Base-by-base conservation (phyloP, 2,888 invertebrate genomes). In the Hoplodrina blanda region DNA sequence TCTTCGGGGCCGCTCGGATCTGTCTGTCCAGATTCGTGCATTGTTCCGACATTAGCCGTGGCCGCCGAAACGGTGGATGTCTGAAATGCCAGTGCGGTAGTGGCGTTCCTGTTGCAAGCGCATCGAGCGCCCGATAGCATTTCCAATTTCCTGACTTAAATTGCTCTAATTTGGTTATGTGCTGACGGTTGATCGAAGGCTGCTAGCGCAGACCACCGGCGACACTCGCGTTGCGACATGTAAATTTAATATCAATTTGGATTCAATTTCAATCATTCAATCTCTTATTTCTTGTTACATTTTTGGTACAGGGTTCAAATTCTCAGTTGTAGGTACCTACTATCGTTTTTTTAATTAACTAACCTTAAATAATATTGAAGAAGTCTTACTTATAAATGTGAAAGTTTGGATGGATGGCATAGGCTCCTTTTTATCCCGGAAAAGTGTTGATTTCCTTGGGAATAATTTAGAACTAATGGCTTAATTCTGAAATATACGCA, bases 111-210 rank as follows among this genome's bases (percentile, higher is more conserved):
- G 91, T 88, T 91, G 92, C 91, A 91, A 87, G 91, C 88, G 92
- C 92, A 92, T 87, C 91, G 92, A 89, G 89, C 91, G 91, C 90
- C 91, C 93, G 94, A 94, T 95, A 95, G 92, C 92, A 92, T 92
- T 95, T 93, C 94, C 96, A 95, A 96, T 95, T 95, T 95, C 96
- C 95, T 94, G 95, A 94, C 94, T 94, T 94, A 95, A 95, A 95
- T 96, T 95, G 95, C 93, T 94, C 94, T 95, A 96, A 96, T 95
- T 96, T 93, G 93, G 94, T 94, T 95, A 94, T 94, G 91, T 90
- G 89, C 92, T 94, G 95, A 93, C 93, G 92, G 91, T 88, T 94
- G 93, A 94, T 94, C 92, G 94, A 93, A 93, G 91, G 89, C 89
- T 90, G 88, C 90, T 89, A 89, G 90, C 89, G 86, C 88, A 83